Percentiles rank a stretch among this genome's conserved stretches.
phyloP scores from a whole-genome alignment of 2,113 vertebrate genomes.

The Melanerpes formicivorus region DNA sequence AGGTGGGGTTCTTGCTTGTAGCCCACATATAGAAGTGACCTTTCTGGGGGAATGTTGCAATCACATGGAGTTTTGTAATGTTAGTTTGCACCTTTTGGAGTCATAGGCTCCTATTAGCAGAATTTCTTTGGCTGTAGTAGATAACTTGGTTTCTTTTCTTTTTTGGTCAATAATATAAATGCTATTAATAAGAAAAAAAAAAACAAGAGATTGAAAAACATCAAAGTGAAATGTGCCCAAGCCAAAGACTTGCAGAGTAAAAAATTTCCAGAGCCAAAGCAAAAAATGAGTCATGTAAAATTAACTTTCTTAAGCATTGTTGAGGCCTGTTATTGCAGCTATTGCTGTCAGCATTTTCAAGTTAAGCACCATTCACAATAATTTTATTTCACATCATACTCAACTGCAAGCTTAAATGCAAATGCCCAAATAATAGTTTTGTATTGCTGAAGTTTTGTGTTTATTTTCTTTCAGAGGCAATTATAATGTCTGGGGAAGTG shows the following conservation, averaged over 20 bases:
- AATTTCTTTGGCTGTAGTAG: not conserved
- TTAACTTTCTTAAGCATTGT: slow-evolving; percentile 31
- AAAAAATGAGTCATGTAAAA: slow-evolving; percentile 45
- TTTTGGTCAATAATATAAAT: not conserved
- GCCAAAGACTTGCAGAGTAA: not conserved
- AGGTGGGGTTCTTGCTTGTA: not conserved
- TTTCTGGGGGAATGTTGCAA: not conserved
- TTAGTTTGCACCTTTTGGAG: not conserved
- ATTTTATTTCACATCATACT: slow-evolving; percentile 24
- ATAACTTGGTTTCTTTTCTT: not conserved
- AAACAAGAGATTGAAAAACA: not conserved
- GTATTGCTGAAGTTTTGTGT: not conserved
- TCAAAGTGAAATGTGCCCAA: not conserved
- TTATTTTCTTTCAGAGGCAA: not conserved
- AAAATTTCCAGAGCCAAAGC: not conserved
- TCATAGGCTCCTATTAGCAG: not conserved
- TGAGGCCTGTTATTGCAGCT: slow-evolving; percentile 22
- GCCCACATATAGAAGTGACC: not conserved
- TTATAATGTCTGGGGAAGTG: not conserved
- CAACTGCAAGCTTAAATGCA: not conserved
- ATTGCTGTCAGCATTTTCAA: slow-evolving; percentile 45
- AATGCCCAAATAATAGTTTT: not conserved
- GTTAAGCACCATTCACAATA: slow-evolving; percentile 20
- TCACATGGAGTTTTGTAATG: not conserved
- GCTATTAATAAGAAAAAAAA: not conserved